A percentile compares a stretch with the other conserved stretches of the same genome.
phyloP scores from a whole-genome alignment of 2,888 invertebrate species.

The Lochmaea capreae region DNA sequence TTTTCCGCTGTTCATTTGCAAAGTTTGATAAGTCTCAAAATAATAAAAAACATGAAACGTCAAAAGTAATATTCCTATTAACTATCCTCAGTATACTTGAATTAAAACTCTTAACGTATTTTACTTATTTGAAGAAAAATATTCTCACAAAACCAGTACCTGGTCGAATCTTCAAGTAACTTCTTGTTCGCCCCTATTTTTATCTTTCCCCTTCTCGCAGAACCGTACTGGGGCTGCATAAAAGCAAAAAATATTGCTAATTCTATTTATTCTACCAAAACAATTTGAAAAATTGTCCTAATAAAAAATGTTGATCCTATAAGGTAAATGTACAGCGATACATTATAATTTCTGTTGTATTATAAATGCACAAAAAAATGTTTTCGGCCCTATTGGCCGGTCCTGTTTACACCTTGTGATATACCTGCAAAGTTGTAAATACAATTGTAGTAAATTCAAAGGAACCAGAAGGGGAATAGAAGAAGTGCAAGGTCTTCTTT shows the following conservation, averaged over 20 bases:
- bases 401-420: constrained; percentile 4
- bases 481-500: constrained; percentile 5
- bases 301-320: too few species aligned
- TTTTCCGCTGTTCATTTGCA: too few species aligned
- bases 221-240: background rate
- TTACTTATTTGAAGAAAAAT: constrained; percentile 20
- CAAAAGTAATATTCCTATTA: too few species aligned
- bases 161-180: constrained; percentile 22
- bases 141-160: constrained; percentile 26
- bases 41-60: too few species aligned
- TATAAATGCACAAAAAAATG: background rate
- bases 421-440: background rate
- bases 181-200: constrained; percentile 15
- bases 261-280: too few species aligned
- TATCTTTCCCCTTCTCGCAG: constrained; percentile 3
- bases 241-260: too few species aligned
- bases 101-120: constrained; percentile 15
- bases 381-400: background rate
- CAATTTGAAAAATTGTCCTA: too few species aligned
- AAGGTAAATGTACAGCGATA: too few species aligned
- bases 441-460: background rate
- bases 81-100: too few species aligned
- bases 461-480: background rate
- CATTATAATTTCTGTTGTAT: background rate
- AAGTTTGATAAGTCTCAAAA: too few species aligned